phyloP scores from a whole-genome alignment of 2,113 vertebrate genomes.

The Mus spicilegus region DNA sequence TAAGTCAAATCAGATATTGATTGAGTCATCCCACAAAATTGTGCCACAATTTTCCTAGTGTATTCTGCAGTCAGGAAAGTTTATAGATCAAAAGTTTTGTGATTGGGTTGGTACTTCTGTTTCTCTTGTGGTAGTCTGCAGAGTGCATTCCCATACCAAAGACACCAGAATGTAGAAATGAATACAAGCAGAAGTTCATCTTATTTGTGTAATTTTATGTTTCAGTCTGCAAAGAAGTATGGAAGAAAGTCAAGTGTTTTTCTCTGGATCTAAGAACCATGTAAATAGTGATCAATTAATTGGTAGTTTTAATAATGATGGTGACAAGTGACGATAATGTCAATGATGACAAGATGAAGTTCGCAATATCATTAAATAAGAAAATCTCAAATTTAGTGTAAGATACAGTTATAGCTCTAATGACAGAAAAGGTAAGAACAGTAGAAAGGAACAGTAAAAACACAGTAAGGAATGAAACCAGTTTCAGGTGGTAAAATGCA shows the following conservation, averaged over 20 bases:
- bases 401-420: neutral
- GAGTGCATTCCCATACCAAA: too few species aligned
- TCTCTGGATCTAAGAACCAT: neutral
- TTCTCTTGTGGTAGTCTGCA: neutral
- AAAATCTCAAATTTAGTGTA: too few species aligned
- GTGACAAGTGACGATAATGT: too few species aligned
- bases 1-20: too few species aligned
- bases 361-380: too few species aligned
- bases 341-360: too few species aligned
- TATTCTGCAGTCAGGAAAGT: neutral
- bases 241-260: neutral
- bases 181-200: neutral
- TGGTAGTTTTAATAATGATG: too few species aligned
- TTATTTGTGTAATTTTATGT: neutral
- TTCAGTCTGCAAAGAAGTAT: neutral
- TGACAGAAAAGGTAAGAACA: neutral
- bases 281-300: neutral
- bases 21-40: too few species aligned
- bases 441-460: rapidly evolving
- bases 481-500: too few species aligned
- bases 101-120: neutral
- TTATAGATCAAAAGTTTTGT: neutral
- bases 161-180: too few species aligned
- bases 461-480: rapidly evolving
- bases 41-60: neutral